Conservation (phyloP, 2,888 invertebrate species). For the Rhagophthalmus giganteus region DNA sequence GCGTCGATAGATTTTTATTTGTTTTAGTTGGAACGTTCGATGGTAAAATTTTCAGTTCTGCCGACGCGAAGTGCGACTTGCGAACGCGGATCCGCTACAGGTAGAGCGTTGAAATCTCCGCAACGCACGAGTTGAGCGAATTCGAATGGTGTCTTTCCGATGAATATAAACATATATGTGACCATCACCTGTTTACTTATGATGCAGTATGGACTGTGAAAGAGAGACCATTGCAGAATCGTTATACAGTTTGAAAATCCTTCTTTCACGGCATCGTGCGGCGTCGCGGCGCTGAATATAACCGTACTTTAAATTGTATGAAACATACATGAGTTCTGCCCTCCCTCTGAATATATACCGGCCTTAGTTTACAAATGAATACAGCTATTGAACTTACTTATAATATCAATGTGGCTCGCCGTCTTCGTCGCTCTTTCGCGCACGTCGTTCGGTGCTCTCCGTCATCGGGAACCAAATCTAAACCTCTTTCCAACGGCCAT, state of each 20-base stretch:
- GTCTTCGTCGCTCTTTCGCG: conserved; percentile 46
- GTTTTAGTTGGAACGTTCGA: conserved; percentile 5
- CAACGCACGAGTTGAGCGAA: conserved; percentile 26
- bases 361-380: conserved; percentile 70
- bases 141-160: conserved; percentile 30
- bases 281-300: conserved; percentile 52
- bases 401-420: conserved; percentile 66
- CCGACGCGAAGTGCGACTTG: neutral
- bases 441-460: conserved; percentile 49
- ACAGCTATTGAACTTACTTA: conserved; percentile 73
- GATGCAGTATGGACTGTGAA: conserved; percentile 31
- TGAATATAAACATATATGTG: conserved; percentile 36
- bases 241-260: conserved; percentile 43
- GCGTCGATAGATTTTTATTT: conserved; percentile 15
- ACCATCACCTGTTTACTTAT: conserved; percentile 37
- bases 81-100: conserved; percentile 13
- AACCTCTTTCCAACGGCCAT: conserved; percentile 61
- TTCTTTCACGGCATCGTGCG: conserved; percentile 42
- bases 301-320: conserved; percentile 62
- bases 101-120: conserved; percentile 43
- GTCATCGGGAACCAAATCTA: conserved; percentile 56
- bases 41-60: neutral
- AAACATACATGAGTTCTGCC: conserved; percentile 62
- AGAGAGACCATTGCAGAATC: conserved; percentile 34
- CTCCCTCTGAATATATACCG: conserved; percentile 55